These are phyloP conservation scores for Lepidurus packardi DNA, from an alignment of 1,140 invertebrate species.

Conservation along the genomic window DNA sequence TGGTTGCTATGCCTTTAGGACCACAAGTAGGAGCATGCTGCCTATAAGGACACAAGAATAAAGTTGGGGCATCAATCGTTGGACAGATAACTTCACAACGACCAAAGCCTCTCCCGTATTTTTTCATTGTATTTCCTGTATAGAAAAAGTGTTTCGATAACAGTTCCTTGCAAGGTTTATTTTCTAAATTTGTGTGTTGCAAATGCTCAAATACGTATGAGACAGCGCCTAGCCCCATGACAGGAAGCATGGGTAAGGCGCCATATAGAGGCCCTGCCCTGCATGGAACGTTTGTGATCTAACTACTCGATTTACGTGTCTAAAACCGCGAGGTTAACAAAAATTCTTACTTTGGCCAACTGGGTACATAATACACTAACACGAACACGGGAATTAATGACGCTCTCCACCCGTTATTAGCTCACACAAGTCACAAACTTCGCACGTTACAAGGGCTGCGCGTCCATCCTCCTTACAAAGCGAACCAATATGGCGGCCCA, in stretches of 20 bases:
- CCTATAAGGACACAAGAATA: no score
- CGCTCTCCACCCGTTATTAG: neutral
- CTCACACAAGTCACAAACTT: neutral
- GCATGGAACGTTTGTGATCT: neutral
- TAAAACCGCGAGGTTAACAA: conserved; percentile 35
- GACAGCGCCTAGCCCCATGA: conserved; percentile 1
- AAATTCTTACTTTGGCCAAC: conserved; percentile 49
- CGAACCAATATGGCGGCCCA: conserved; percentile 24
- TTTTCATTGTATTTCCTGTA: no score
- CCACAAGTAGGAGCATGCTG: no score
- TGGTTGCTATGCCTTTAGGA: no score
- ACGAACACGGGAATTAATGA: conserved; percentile 11
- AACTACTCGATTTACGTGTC: no score
- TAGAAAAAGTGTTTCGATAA: no score
- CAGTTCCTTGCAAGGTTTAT: no score
- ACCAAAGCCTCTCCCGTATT: no score
- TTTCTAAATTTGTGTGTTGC: no score
- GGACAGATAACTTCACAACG: no score
- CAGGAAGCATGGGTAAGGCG: conserved; percentile 25
- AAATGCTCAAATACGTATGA: neutral
- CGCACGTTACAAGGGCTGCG: conserved; percentile 16
- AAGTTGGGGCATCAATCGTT: no score
- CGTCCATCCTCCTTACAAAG: conserved; percentile 2
- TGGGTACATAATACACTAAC: conserved; percentile 46
- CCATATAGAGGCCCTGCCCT: conserved; percentile 25